phyloP scores from a whole-genome alignment of 2,797 vertebrate genomes.

The Parauchenoglanis ngamensis region DNA sequence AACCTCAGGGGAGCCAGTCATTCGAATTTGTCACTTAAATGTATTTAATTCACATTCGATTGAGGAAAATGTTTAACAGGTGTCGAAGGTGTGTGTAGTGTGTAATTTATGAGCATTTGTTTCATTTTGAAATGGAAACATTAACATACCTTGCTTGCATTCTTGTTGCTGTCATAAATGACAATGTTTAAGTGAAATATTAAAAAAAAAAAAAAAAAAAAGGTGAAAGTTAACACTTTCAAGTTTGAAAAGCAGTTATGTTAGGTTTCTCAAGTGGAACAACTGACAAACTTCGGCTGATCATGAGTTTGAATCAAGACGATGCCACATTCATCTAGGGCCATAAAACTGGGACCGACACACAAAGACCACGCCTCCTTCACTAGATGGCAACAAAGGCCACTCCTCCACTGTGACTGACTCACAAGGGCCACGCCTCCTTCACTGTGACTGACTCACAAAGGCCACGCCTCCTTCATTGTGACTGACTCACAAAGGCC shows the following conservation, averaged over 20 bases:
- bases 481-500: background rate
- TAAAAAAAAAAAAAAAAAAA: background rate
- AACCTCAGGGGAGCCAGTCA: background rate
- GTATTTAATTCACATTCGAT: background rate
- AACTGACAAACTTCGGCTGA: background rate
- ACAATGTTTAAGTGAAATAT: background rate
- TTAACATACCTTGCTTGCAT: background rate
- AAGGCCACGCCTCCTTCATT: background rate
- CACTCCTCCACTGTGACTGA: background rate
- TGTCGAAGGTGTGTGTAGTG: background rate
- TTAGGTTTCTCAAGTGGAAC: background rate
- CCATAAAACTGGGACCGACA: background rate
- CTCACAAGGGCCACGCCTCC: background rate
- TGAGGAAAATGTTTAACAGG: background rate
- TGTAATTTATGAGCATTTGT: background rate
- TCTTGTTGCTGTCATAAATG: background rate
- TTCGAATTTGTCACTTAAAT: background rate
- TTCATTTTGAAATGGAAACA: background rate
- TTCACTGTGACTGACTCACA: background rate
- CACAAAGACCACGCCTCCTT: background rate
- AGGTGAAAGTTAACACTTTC: background rate
- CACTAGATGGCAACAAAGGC: no score
- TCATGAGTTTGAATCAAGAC: background rate
- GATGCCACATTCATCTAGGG: background rate
- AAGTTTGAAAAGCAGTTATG: background rate